Evolutionary conservation across 2,797 vertebrate species (phyloP).

Genomic region (Acrossocheilus wenchowensis): DNA sequence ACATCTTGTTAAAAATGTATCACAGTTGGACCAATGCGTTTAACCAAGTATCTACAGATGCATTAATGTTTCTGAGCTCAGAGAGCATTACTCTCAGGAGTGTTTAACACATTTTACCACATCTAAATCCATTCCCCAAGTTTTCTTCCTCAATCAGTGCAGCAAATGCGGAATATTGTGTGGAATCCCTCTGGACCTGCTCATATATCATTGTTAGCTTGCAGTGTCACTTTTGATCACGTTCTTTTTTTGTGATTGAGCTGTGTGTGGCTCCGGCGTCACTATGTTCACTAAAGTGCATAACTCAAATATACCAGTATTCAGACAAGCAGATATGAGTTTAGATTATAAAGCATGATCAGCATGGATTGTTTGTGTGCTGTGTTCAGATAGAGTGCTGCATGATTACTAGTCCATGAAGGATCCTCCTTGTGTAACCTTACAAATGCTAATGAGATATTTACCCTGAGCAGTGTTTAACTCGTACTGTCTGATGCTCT

Average conservation of each 20-base stretch:
- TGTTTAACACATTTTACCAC: neutral
- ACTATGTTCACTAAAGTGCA: neutral
- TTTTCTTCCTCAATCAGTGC: neutral
- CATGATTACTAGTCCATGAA: neutral
- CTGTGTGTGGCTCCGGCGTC: neutral
- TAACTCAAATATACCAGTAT: neutral
- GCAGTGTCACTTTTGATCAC: neutral
- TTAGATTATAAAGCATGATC: neutral
- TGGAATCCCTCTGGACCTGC: constrained; percentile 3
- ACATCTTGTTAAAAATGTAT: neutral
- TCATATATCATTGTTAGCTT: constrained; percentile 11
- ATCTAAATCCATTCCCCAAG: neutral
- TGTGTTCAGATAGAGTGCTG: neutral
- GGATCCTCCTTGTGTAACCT: constrained; percentile 2
- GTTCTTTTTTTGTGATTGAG: neutral
- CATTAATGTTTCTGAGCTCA: too few species aligned
- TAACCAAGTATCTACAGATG: neutral
- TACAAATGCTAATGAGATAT: constrained; percentile 45
- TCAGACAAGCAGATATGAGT: neutral
- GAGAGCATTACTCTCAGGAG: neutral
- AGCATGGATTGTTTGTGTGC: neutral
- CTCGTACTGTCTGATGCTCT: constrained; percentile 18
- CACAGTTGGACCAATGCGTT: neutral
- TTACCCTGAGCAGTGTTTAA: constrained; percentile 31
- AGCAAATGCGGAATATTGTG: neutral